These are phyloP conservation scores for Philopedon plagiatum DNA, from an alignment of 2,888 invertebrate genomes.

Conservation along the genomic window DNA sequence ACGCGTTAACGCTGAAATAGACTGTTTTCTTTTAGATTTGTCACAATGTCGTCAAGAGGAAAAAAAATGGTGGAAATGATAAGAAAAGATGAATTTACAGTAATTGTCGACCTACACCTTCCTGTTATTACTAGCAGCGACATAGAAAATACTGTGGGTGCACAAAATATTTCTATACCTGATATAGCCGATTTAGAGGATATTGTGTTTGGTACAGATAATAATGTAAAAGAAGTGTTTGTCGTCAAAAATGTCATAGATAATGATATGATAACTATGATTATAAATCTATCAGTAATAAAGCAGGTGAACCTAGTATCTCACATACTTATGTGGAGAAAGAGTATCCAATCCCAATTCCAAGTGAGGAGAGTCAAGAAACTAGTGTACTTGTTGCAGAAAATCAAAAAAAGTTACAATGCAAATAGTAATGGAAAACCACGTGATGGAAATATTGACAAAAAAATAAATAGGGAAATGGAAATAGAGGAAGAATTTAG, in stretches of 20 bases:
- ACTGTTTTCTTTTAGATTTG: no score
- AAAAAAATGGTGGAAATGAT: no score
- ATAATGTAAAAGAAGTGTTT: background rate
- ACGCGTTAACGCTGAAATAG: no score
- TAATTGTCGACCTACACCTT: no score
- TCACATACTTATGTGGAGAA: background rate
- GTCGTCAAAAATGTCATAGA: slow-evolving; percentile 1
- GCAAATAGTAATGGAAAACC: no score
- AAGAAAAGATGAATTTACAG: no score
- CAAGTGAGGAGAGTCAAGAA: background rate
- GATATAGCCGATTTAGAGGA: background rate
- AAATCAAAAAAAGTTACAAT: background rate
- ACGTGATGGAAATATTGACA: background rate
- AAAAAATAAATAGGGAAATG: background rate
- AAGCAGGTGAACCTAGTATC: background rate
- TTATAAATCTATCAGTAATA: background rate
- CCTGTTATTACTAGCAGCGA: no score
- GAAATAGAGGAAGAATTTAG: slow-evolving; percentile 1
- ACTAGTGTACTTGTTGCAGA: background rate
- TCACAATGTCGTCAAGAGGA: no score
- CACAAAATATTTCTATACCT: slow-evolving; percentile 1
- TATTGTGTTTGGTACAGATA: background rate
- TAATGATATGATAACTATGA: background rate
- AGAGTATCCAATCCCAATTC: slow-evolving; percentile 1
- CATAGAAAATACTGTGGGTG: background rate